A percentile compares a stretch with the other conserved stretches of the same genome.
These are phyloP conservation scores for Trachelus stipa DNA, from an alignment of 2,888 invertebrate genomes.

Conservation along the genomic window DNA sequence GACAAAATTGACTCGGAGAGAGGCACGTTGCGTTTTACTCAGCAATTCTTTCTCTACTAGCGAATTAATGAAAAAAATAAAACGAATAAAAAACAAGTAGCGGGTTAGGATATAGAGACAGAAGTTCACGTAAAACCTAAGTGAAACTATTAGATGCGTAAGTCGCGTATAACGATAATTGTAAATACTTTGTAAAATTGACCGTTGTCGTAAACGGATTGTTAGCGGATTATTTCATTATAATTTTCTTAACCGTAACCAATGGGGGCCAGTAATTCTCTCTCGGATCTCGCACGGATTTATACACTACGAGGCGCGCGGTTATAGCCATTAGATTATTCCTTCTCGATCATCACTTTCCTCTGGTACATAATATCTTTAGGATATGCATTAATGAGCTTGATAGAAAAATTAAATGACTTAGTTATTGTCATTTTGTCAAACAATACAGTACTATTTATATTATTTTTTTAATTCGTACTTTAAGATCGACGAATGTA, in stretches of 20 bases:
- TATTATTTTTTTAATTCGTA: not conserved
- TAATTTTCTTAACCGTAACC: slow-evolving; percentile 44
- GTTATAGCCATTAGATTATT: slow-evolving; percentile 18
- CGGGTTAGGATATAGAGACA: not conserved
- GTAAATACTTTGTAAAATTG: slow-evolving; percentile 12
- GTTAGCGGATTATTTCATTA: slow-evolving; percentile 26
- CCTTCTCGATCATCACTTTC: not conserved
- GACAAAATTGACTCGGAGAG: not conserved
- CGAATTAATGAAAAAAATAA: slow-evolving; percentile 4
- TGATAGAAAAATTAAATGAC: not conserved
- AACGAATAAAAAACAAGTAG: not conserved
- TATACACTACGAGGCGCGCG: slow-evolving; percentile 57
- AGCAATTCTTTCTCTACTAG: not conserved
- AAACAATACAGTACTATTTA: not conserved
- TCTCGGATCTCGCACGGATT: slow-evolving; percentile 65
- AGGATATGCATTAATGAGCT: not conserved
- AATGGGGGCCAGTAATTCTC: slow-evolving; percentile 66
- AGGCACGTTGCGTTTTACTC: slow-evolving; percentile 7
- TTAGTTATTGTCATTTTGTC: not conserved
- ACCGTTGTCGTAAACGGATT: slow-evolving; percentile 17
- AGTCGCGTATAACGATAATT: slow-evolving; percentile 20
- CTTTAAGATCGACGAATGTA: not conserved
- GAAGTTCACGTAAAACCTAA: slow-evolving; percentile 25
- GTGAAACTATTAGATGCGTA: slow-evolving; percentile 38
- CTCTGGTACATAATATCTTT: not conserved